Evolutionary conservation across 2,888 invertebrate species (phyloP), one percentile per base, ranked within the genome.

Genomic region (Epinotia demarniana): DNA sequence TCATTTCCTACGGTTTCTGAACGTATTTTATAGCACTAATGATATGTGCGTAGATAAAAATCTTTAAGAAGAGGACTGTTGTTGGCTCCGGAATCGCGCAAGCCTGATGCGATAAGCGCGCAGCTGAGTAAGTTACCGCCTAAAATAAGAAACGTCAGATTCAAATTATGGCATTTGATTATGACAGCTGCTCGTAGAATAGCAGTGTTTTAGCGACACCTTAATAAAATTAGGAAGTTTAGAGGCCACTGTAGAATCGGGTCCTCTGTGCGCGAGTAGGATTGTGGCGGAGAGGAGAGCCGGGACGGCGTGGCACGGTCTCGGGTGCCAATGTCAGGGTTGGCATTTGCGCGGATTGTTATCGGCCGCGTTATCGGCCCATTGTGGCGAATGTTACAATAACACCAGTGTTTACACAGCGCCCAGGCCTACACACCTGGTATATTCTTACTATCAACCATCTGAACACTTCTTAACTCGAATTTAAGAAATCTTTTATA

Each of bases 361-460:
- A 84, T 83, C 84, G 81, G 77, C 58, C 55, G 70, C 77, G 78
- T 80, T 83, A 84, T 84, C 83, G 73, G 39, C 19, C 84, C 80
- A 84, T 84, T 84, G 84, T 84, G 76, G 70, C 66, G 46, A 69
- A 69, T 69, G 61, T 61, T 72, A 80, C 81, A 81, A 83, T 82
- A 81, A 80, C 80, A 82, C 67, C 64, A n/a, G 53, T 82, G 81
- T 84, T 84, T 83, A 82, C 79, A 79, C 39, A 63, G 73, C 55
- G 73, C 43, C 63, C 46, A 27, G 16, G 62, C 67, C 61, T 60
- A 66, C 71, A 43, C 75, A 75, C 75, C 75, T 75, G 75, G 67
- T 53, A 61, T 62, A 67, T 61, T 49, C 71, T n/a, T 53, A 53
- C 53, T 8, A 27, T 27, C 43, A 63, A 43, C 55, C 55, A 64